Evolutionary conservation across 2,888 invertebrate species (phyloP).

Genomic region (Clistopyga incitator): DNA sequence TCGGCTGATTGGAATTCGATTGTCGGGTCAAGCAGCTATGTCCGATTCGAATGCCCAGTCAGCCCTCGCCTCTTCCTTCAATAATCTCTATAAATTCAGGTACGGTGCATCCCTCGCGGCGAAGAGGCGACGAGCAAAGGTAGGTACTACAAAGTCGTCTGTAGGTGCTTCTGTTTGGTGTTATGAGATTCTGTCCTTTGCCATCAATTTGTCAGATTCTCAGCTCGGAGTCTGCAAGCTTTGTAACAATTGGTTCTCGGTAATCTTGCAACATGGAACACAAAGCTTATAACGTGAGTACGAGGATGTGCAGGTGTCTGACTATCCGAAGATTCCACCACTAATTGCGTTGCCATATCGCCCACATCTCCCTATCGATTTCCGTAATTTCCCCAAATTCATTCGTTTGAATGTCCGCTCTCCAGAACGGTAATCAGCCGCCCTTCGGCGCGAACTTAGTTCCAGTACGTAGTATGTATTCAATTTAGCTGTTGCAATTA

Average conservation of each 20-base stretch:
- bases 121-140: not conserved
- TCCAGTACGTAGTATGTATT: not conserved
- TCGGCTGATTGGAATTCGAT: conserved; percentile 80
- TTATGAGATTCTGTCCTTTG: conserved; percentile 29
- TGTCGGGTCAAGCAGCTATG: conserved; percentile 78
- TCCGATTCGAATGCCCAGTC: conserved; percentile 78
- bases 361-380: not conserved
- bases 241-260: conserved; percentile 28
- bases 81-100: conserved; percentile 68
- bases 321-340: no score
- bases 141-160: not conserved
- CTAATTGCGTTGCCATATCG: conserved; percentile 29
- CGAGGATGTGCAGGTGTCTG: not conserved
- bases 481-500: no score
- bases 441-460: not conserved
- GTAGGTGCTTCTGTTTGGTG: not conserved
- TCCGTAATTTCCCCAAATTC: not conserved
- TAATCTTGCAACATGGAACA: conserved; percentile 20
- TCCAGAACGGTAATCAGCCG: not conserved
- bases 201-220: not conserved
- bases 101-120: conserved; percentile 31
- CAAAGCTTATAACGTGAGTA: not conserved
- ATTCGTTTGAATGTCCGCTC: not conserved
- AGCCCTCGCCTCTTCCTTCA: conserved; percentile 63
- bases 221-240: conserved; percentile 4